Conservation (phyloP, 2,888 invertebrate genomes). For the Morpho achilles region DNA sequence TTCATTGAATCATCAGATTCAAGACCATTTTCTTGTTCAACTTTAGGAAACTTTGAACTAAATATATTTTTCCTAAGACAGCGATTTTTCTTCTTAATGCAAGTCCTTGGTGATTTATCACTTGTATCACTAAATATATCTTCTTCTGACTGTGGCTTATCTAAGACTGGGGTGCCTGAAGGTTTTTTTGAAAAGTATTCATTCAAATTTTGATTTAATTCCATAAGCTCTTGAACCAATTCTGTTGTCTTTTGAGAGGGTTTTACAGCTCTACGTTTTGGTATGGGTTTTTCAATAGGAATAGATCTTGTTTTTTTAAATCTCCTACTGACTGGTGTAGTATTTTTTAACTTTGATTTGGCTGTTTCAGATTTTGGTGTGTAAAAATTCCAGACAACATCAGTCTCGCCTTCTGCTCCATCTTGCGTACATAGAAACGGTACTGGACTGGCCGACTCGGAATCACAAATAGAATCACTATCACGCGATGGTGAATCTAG, state of each 20-base stretch:
- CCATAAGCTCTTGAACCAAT: slow-evolving; percentile 62
- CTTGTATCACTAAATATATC: slow-evolving; percentile 59
- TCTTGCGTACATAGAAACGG: slow-evolving; percentile 74
- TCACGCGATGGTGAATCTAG: slow-evolving; percentile 64
- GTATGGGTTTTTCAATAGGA: slow-evolving; percentile 49
- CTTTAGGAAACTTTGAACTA: slow-evolving; percentile 62
- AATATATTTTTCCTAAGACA: slow-evolving; percentile 65
- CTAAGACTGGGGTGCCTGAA: slow-evolving; percentile 27
- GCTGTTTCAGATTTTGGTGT: slow-evolving; percentile 63
- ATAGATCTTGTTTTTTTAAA: slow-evolving; percentile 45
- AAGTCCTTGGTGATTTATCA: slow-evolving; percentile 59
- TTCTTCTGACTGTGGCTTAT: slow-evolving; percentile 56
- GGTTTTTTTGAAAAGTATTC: slow-evolving; percentile 53
- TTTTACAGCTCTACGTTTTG: slow-evolving; percentile 50
- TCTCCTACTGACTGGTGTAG: slow-evolving; percentile 62
- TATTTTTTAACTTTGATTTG: slow-evolving; percentile 47
- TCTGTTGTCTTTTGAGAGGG: slow-evolving; percentile 56
- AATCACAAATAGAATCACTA: slow-evolving; percentile 64
- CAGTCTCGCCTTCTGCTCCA: slow-evolving; percentile 69
- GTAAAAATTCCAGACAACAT: slow-evolving; percentile 74
- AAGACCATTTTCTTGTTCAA: slow-evolving; percentile 56
- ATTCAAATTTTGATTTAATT: slow-evolving; percentile 66
- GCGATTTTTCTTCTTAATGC: slow-evolving; percentile 43
- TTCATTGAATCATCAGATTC: slow-evolving; percentile 76
- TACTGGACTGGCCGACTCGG: slow-evolving; percentile 67